These are phyloP conservation scores for Glyptemys insculpta DNA, from an alignment of 2,797 vertebrate genomes.

Conservation along the genomic window DNA sequence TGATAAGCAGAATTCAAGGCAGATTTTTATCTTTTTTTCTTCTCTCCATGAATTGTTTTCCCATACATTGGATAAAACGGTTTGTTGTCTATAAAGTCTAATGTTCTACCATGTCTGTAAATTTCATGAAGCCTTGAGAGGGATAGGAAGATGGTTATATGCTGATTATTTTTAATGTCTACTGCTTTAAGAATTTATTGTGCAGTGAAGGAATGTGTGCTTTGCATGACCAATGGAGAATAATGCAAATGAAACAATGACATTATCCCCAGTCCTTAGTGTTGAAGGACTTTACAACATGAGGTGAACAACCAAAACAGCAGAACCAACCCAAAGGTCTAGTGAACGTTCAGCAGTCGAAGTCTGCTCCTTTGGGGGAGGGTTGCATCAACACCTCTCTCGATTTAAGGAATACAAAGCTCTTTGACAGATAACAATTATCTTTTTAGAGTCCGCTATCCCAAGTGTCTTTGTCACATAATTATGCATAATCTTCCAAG, in stretches of 20 bases:
- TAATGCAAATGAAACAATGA: background rate
- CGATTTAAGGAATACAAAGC: slow-evolving; percentile 39
- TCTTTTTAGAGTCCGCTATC: slow-evolving; percentile 46
- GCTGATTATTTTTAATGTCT: background rate
- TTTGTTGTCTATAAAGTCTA: background rate
- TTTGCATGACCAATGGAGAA: slow-evolving; percentile 45
- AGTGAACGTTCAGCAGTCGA: slow-evolving; percentile 8
- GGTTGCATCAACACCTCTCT: background rate
- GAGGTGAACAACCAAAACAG: background rate
- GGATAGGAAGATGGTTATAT: background rate
- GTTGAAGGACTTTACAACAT: background rate
- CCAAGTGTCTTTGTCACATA: background rate
- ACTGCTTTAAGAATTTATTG: slow-evolving; percentile 42
- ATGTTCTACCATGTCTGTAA: background rate
- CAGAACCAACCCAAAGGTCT: background rate
- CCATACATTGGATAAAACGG: background rate
- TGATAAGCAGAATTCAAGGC: background rate
- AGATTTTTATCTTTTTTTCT: background rate
- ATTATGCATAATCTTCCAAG: slow-evolving; percentile 67
- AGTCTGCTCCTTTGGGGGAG: slow-evolving; percentile 1
- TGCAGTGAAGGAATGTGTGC: slow-evolving; percentile 2
- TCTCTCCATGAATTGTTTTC: background rate
- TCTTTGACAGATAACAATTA: slow-evolving; percentile 32
- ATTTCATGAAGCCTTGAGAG: background rate
- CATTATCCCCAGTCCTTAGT: background rate